A percentile compares a stretch with the other conserved stretches of the same genome.
phyloP scores from a whole-genome alignment of 2,113 vertebrate genomes.

The Pao palembangensis region DNA sequence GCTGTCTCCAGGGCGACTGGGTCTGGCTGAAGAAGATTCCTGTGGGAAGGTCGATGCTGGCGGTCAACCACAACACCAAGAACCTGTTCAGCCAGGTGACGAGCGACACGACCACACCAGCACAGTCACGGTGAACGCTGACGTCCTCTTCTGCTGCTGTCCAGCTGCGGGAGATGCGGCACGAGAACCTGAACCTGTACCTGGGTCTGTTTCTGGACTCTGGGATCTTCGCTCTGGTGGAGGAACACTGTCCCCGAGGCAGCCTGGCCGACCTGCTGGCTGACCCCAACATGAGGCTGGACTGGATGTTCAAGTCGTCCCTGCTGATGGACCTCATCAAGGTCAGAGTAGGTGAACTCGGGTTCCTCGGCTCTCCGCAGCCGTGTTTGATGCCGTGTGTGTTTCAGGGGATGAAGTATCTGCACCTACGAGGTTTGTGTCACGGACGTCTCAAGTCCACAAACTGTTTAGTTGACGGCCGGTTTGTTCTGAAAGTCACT shows the following conservation, averaged over 20 bases:
- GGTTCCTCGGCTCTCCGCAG: too few species aligned
- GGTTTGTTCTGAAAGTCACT: conserved; percentile 87
- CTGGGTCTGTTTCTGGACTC: conserved; percentile 81
- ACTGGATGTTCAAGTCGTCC: conserved; percentile 95
- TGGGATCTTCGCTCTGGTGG: conserved; percentile 79
- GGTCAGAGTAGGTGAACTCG: conserved; percentile 16
- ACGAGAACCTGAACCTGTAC: conserved; percentile 82
- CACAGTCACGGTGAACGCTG: neutral
- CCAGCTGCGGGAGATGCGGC: conserved; percentile 82
- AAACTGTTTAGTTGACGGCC: conserved; percentile 87
- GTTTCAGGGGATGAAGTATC: conserved; percentile 81
- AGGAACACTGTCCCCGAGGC: conserved; percentile 82
- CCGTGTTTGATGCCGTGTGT: neutral
- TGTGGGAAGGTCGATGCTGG: conserved; percentile 48
- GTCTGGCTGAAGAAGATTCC: conserved; percentile 87
- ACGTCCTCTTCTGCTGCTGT: neutral
- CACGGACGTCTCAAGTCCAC: conserved; percentile 87
- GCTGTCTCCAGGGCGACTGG: conserved; percentile 80
- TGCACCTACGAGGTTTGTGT: conserved; percentile 79
- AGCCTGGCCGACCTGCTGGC: conserved; percentile 84
- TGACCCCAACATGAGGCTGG: conserved; percentile 82
- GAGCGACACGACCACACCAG: neutral
- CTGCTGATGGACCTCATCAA: conserved; percentile 85
- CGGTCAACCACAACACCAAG: conserved; percentile 60
- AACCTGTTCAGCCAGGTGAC: conserved; percentile 56